Conservation (phyloP, 1,140 invertebrate species). For the Leguminivora glycinivorella region DNA sequence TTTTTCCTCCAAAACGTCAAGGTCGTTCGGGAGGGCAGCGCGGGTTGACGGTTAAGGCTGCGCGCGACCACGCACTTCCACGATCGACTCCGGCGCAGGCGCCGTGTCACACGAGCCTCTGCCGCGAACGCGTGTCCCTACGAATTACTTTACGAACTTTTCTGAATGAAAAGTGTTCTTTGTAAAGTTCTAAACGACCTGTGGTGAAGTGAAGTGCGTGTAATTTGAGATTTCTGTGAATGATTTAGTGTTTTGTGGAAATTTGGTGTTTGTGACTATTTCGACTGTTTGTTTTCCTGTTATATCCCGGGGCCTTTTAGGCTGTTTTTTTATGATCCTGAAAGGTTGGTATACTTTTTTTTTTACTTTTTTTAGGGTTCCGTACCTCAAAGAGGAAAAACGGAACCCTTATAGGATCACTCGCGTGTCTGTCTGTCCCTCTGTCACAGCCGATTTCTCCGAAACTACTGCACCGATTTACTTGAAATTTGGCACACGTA, state of each 20-base stretch:
- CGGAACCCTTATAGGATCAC: no score
- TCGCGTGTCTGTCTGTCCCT: no score
- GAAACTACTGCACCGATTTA: no score
- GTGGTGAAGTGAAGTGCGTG: constrained; percentile 44
- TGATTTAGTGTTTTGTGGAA: constrained; percentile 8
- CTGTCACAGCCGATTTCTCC: no score
- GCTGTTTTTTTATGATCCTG: not conserved
- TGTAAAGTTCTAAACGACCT: constrained; percentile 20
- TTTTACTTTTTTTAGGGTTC: no score
- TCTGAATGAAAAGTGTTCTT: constrained; percentile 64
- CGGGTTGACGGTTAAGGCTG: constrained; percentile 43
- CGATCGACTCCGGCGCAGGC: constrained; percentile 57
- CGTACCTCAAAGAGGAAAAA: no score
- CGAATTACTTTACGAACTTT: constrained; percentile 57
- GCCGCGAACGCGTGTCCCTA: constrained; percentile 55
- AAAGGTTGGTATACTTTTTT: constrained; percentile 8
- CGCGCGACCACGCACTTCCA: constrained; percentile 52
- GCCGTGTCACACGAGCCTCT: constrained; percentile 52
- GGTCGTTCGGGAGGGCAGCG: constrained; percentile 13
- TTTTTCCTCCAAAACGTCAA: not conserved
- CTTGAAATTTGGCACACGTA: no score
- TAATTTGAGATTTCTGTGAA: not conserved
- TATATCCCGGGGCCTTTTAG: not conserved
- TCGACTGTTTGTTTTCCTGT: not conserved
- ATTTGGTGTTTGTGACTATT: constrained; percentile 12